phyloP scores from a whole-genome alignment of 1,140 invertebrate genomes.

The Asbolus verrucosus region DNA sequence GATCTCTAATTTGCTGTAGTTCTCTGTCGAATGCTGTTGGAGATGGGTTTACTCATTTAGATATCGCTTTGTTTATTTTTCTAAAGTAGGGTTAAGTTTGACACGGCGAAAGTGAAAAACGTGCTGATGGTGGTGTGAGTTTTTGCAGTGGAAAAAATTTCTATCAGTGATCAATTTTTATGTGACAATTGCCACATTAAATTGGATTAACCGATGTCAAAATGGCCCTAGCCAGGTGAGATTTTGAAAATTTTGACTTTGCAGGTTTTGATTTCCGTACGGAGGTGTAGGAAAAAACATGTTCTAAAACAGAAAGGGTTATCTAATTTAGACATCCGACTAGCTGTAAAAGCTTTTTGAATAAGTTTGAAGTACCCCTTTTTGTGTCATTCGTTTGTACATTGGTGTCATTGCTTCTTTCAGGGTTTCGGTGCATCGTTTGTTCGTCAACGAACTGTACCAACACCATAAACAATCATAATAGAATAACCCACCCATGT shows the following conservation, averaged over 20 bases:
- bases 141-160: slow-evolving; percentile 2
- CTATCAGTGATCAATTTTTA: not conserved
- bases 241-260: slow-evolving; percentile 6
- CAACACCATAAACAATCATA: slow-evolving; percentile 21
- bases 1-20: slow-evolving; percentile 43
- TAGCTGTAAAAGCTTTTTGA: too few relatives aligned
- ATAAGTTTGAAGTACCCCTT: too few relatives aligned
- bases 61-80: slow-evolving; percentile 15
- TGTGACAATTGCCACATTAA: slow-evolving; percentile 19
- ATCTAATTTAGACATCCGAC: too few relatives aligned
- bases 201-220: slow-evolving; percentile 56
- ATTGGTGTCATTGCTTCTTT: too few relatives aligned
- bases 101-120: slow-evolving; percentile 24
- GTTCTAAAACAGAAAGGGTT: too few relatives aligned
- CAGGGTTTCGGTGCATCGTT: not conserved
- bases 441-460: not conserved
- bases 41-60: slow-evolving; percentile 20
- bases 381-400: too few relatives aligned
- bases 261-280: too few relatives aligned
- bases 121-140: not conserved
- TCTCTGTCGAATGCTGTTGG: slow-evolving; percentile 4
- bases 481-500: slow-evolving; percentile 49
- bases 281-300: too few relatives aligned
- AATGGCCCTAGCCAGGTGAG: slow-evolving; percentile 57
- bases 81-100: slow-evolving; percentile 32